phyloP scores from a whole-genome alignment of 2,113 vertebrate species.

The Urocolius indicus region DNA sequence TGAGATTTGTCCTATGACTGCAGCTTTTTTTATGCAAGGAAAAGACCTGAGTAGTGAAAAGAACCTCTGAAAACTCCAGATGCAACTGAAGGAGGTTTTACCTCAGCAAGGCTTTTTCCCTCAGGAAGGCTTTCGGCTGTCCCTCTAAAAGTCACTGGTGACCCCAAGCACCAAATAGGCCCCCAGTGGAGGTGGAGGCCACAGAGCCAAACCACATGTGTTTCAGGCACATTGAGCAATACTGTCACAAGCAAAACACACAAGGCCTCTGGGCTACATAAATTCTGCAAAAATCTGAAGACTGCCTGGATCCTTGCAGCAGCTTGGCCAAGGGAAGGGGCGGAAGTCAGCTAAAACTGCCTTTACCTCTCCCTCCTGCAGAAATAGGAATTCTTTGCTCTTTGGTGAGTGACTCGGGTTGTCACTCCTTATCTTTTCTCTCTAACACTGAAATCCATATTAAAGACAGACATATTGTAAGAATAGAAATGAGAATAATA shows the following conservation, averaged over 20 bases:
- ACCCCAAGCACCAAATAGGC: background rate
- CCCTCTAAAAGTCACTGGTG: background rate
- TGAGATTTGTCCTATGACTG: constrained; percentile 3
- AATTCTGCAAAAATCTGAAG: background rate
- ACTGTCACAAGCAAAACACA: background rate
- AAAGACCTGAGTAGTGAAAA: background rate
- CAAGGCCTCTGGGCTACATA: background rate
- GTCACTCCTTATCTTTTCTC: background rate
- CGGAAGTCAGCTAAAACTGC: background rate
- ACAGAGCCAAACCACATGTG: background rate
- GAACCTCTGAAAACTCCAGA: background rate
- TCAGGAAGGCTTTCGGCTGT: background rate
- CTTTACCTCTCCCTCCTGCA: background rate
- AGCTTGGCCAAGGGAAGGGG: background rate
- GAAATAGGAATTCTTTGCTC: background rate
- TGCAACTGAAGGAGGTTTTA: background rate
- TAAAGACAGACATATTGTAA: background rate
- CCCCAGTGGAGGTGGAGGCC: background rate
- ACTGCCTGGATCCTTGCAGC: background rate
- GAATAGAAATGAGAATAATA: background rate
- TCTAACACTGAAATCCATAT: background rate
- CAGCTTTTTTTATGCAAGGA: background rate
- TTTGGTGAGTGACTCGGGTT: background rate
- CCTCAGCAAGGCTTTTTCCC: background rate
- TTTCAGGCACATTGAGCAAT: background rate